phyloP scores from a whole-genome alignment of 2,113 vertebrate species.

The Arothron firmamentum region DNA sequence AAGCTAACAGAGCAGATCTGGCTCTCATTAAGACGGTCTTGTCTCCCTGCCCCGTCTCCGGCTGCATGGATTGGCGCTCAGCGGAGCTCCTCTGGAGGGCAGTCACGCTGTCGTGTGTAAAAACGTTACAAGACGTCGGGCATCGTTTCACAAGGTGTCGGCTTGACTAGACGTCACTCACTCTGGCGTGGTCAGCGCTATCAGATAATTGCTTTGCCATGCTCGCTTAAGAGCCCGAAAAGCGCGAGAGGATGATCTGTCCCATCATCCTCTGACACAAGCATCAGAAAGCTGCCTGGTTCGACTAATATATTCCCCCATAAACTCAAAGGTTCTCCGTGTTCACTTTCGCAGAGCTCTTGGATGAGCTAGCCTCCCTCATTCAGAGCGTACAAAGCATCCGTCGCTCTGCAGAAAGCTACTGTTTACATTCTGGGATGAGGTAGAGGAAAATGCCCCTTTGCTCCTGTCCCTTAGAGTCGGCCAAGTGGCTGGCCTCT shows the following conservation, averaged over 20 bases:
- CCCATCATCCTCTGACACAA: constrained; percentile 27
- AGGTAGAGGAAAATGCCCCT: constrained; percentile 50
- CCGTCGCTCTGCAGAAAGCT: constrained; percentile 41
- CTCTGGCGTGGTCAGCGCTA: constrained; percentile 37
- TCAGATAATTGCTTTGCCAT: constrained; percentile 65
- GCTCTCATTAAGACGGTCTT: constrained; percentile 43
- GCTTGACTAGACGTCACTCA: constrained; percentile 62
- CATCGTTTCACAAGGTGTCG: constrained; percentile 68
- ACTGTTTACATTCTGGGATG: constrained; percentile 47
- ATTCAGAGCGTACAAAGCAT: constrained; percentile 9
- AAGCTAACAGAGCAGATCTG: constrained; percentile 50
- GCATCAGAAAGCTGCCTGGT: constrained; percentile 6
- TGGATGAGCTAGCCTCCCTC: constrained; percentile 3
- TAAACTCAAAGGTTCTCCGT: constrained; percentile 6
- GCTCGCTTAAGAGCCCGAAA: constrained; percentile 19
- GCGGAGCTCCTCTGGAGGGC: constrained; percentile 53
- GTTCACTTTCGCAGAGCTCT: constrained; percentile 15
- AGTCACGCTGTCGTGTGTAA: constrained; percentile 62
- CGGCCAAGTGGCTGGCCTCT: constrained; percentile 40
- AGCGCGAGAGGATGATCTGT: constrained; percentile 34
- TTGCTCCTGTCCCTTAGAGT: constrained; percentile 27
- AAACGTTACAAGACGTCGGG: constrained; percentile 58
- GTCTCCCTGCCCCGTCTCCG: constrained; percentile 41
- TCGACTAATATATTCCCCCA: constrained; percentile 32
- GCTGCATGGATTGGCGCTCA: constrained; percentile 54